Evolutionary conservation across 2,797 vertebrate genomes (phyloP).

Genomic region (Tiaroga cobitis): DNA sequence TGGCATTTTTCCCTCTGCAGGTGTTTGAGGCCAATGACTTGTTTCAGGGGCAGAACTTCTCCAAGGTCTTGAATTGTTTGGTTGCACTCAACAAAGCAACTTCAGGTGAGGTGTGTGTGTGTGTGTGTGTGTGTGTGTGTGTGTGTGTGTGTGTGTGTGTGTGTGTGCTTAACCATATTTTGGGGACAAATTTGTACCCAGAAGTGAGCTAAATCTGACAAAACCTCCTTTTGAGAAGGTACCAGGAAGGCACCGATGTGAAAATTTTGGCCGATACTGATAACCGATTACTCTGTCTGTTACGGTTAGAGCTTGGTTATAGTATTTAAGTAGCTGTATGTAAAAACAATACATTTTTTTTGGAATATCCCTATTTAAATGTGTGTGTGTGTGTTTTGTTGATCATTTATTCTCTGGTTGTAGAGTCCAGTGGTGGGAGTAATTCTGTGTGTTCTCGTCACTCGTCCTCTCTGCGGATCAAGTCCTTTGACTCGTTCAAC

Average conservation of each 20-base stretch:
- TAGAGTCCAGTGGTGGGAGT: constrained; percentile 93
- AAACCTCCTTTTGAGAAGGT: no score
- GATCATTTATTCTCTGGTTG: background rate
- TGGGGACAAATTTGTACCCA: background rate
- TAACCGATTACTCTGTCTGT: no score
- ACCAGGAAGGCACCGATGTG: no score
- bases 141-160: no score
- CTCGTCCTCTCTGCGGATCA: constrained; percentile 92
- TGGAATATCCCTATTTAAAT: background rate
- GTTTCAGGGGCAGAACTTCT: constrained; percentile 95
- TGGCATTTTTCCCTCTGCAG: constrained; percentile 69
- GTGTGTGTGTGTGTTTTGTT: background rate
- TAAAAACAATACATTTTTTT: background rate
- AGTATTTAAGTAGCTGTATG: background rate
- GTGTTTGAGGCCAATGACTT: constrained; percentile 97
- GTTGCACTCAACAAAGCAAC: constrained; percentile 97
- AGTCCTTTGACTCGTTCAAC: constrained; percentile 94
- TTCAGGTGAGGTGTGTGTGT: constrained; percentile 82
- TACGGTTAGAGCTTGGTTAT: no score
- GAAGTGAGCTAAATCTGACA: no score
- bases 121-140: no score
- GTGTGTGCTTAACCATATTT: background rate
- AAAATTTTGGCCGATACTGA: no score
- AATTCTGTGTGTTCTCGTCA: constrained; percentile 91
- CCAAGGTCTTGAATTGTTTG: constrained; percentile 93